Base-by-base conservation (phyloP, 2,113 vertebrate species). In the Charina bottae region DNA sequence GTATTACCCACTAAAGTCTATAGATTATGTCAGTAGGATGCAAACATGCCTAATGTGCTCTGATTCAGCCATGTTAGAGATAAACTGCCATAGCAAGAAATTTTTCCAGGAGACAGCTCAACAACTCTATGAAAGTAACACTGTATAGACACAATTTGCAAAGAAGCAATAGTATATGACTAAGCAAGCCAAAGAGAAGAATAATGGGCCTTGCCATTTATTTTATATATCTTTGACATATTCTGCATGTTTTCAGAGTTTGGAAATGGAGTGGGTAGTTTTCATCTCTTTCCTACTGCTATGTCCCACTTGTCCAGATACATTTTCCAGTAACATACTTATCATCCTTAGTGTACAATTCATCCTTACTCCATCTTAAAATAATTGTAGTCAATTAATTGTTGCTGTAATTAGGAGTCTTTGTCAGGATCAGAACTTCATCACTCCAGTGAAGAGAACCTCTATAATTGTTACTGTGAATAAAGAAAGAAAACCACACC, bases 121-220 rank as follows among this genome's bases (percentile, higher is more conserved):
- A 24, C 2, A 91, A 42, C n/a, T 37, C n/a, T 33, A 94, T 1
- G 8, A 54, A 87, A 49, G 1, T 56, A 92, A 94, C 55, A 26
- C 7, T 54, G 85, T 89, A 91, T 21, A 88, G n/a, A 83, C 90
- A 93, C 93, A 0, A 10, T 87, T 49, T 64, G 92, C 33, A 93
- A 91, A 8, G n/a, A 46, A 92, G 0, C 85, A 90, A 90, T 46
- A 94, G 85, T 89, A 95, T 93, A 94, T 33, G 46, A 94, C 42
- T 84, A 91, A 2, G 55, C 0, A 92, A 33, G 64, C 55, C 94
- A 96, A 60, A 59, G 11, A 23, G n/a, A 93, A 37, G 93, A 88
- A 68, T 56, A n/a, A 93, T 68, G 21, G 68, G 11, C 49, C 15
- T 54, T 86, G 46, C 26, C 9, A 37, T 54, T 85, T 85, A 55